Evolutionary conservation across 1,140 invertebrate species (phyloP).

Genomic region (Drosophila parabipectinata): DNA sequence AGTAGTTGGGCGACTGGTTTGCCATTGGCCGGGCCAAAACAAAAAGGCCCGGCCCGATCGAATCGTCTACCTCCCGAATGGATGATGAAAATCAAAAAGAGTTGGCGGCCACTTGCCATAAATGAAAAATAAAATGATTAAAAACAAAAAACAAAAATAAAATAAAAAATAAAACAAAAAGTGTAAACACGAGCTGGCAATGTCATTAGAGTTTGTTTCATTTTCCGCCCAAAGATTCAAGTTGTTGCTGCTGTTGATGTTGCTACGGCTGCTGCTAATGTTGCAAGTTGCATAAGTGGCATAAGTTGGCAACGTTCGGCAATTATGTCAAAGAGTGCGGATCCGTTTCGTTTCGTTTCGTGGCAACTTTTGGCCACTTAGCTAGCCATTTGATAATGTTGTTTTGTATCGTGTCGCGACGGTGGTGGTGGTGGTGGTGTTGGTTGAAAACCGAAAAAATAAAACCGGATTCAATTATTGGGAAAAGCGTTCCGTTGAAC

Average conservation of each 20-base stretch:
- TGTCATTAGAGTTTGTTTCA: slow-evolving; percentile 22
- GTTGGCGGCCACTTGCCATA: slow-evolving; percentile 4
- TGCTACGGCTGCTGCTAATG: slow-evolving; percentile 13
- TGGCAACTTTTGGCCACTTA: slow-evolving; percentile 45
- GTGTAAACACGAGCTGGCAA: slow-evolving; percentile 9
- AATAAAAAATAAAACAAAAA: slow-evolving; percentile 14
- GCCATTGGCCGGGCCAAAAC: slow-evolving; percentile 6
- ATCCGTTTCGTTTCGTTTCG: slow-evolving; percentile 13
- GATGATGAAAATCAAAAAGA: slow-evolving; percentile 6
- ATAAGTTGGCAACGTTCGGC: slow-evolving; percentile 11
- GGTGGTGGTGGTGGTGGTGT: not conserved
- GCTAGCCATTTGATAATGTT: slow-evolving; percentile 27
- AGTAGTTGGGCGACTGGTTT: slow-evolving; percentile 33
- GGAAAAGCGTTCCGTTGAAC: slow-evolving; percentile 38
- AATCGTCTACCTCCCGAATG: not conserved
- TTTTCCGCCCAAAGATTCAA: slow-evolving; percentile 22
- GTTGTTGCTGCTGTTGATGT: slow-evolving; percentile 11
- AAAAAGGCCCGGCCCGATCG: not conserved
- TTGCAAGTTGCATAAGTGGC: slow-evolving; percentile 19
- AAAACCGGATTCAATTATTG: slow-evolving; percentile 59
- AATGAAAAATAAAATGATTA: not conserved
- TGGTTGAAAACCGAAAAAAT: slow-evolving; percentile 4
- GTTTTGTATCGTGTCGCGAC: slow-evolving; percentile 21
- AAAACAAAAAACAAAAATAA: not conserved
- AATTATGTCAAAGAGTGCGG: slow-evolving; percentile 46